Percentiles rank a stretch among this genome's conserved stretches.
These are phyloP conservation scores for Oryzias dopingdopingensis DNA, from an alignment of 2,797 vertebrate genomes.

Conservation along the genomic window DNA sequence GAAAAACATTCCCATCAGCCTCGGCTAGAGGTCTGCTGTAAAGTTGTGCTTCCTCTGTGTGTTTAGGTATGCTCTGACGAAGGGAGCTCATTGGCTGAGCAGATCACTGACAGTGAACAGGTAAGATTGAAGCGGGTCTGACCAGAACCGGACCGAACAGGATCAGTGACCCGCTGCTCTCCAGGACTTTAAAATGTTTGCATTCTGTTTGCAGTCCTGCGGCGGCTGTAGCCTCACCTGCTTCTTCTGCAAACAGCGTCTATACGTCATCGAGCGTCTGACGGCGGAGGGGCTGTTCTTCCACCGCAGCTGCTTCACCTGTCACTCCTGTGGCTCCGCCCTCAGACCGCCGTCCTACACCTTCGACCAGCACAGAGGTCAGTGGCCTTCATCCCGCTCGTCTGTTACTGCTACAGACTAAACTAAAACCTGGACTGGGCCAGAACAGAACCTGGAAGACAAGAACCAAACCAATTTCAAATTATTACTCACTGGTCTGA, in stretches of 20 bases:
- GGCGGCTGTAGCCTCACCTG: constrained; percentile 82
- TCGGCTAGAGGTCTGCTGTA: not conserved
- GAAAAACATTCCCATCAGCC: constrained; percentile 1
- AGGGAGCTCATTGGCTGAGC: constrained; percentile 90
- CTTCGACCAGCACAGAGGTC: constrained; percentile 83
- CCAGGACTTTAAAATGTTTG: not conserved
- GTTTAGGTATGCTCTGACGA: constrained; percentile 90
- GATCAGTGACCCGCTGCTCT: not conserved
- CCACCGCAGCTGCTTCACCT: constrained; percentile 94
- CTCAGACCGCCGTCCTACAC: constrained; percentile 84
- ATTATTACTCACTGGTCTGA: no score
- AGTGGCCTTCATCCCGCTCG: constrained; percentile 36
- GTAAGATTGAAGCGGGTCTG: no score
- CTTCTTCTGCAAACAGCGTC: constrained; percentile 87
- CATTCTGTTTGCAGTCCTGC: not conserved
- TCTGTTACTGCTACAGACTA: no score
- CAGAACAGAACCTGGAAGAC: no score
- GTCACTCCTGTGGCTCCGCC: constrained; percentile 81
- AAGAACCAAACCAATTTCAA: no score
- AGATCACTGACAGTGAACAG: constrained; percentile 72
- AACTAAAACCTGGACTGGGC: no score
- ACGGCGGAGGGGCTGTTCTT: constrained; percentile 95
- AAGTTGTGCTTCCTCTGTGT: constrained; percentile 57
- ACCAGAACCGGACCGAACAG: no score
- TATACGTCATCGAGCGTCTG: constrained; percentile 94